Evolutionary conservation across 2,797 vertebrate genomes (phyloP).

Genomic region (Paratrypauchen microcephalus): DNA sequence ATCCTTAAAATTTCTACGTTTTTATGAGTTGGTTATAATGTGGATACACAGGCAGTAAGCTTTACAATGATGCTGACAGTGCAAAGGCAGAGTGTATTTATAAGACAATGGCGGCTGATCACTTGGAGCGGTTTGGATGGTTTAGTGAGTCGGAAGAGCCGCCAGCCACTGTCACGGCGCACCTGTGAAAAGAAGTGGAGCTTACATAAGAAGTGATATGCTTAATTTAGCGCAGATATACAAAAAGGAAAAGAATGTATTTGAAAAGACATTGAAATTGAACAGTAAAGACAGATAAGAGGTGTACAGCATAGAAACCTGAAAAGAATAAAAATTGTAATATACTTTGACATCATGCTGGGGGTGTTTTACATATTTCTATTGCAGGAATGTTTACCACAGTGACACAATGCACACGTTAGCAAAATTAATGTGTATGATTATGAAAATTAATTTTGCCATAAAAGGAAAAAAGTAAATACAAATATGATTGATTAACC

Average conservation of each 20-base stretch:
- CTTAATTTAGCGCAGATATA: neutral
- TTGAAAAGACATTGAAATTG: neutral
- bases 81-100: constrained; percentile 2
- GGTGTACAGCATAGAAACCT: too few species aligned
- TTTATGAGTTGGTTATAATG: neutral
- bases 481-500: too few species aligned
- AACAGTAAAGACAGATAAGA: too few species aligned
- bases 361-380: too few species aligned
- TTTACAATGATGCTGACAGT: constrained; percentile 11
- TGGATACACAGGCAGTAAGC: neutral
- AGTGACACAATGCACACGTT: too few species aligned
- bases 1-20: constrained; percentile 17
- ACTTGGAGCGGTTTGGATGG: constrained; percentile 26
- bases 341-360: too few species aligned
- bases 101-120: constrained; percentile 6
- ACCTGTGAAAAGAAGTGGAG: constrained; percentile 1
- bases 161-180: constrained; percentile 8
- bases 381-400: too few species aligned
- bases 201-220: constrained; percentile 8
- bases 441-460: too few species aligned
- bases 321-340: too few species aligned
- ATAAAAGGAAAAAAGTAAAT: too few species aligned
- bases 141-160: constrained; percentile 13
- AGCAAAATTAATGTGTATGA: too few species aligned
- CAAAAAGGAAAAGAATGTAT: neutral